phyloP scores from a whole-genome alignment of 2,113 vertebrate genomes.

The Xenopus laevis region DNA sequence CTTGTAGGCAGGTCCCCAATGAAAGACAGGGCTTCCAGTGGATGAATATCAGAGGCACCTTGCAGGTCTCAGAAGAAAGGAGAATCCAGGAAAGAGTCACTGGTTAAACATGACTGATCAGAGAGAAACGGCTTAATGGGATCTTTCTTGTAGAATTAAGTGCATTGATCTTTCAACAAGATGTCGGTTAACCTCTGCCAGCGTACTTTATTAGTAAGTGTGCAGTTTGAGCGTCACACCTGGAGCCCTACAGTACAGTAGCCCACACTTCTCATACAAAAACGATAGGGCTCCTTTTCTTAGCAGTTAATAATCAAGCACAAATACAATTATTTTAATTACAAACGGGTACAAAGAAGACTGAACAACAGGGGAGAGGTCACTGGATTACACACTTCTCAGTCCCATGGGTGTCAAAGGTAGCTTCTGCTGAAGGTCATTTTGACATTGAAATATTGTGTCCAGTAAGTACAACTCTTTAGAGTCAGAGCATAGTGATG shows the following conservation, averaged over 20 bases:
- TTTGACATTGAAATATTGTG: too few species aligned
- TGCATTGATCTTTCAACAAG: slow-evolving; percentile 57
- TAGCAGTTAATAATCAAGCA: too few species aligned
- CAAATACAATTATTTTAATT: too few species aligned
- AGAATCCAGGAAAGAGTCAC: neutral
- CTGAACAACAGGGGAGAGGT: too few species aligned
- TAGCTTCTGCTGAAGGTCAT: too few species aligned
- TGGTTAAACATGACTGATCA: slow-evolving; percentile 35
- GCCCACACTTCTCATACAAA: neutral
- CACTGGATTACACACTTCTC: too few species aligned
- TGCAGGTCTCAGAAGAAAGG: neutral
- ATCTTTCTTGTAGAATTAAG: slow-evolving; percentile 44
- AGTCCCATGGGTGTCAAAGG: too few species aligned
- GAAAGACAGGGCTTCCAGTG: slow-evolving; percentile 27
- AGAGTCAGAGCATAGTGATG: too few species aligned
- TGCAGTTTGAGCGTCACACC: slow-evolving; percentile 1
- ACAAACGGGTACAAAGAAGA: too few species aligned
- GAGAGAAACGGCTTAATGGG: slow-evolving; percentile 6
- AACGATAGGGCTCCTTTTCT: neutral
- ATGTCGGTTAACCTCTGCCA: slow-evolving; percentile 53
- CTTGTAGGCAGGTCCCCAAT: slow-evolving; percentile 21
- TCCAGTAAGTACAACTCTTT: too few species aligned
- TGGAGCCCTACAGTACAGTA: neutral
- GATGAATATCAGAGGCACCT: neutral
- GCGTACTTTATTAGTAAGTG: slow-evolving; percentile 9